phyloP scores from a whole-genome alignment of 53 echinoderm and acorn worm species.

The Holothuria scabra region DNA sequence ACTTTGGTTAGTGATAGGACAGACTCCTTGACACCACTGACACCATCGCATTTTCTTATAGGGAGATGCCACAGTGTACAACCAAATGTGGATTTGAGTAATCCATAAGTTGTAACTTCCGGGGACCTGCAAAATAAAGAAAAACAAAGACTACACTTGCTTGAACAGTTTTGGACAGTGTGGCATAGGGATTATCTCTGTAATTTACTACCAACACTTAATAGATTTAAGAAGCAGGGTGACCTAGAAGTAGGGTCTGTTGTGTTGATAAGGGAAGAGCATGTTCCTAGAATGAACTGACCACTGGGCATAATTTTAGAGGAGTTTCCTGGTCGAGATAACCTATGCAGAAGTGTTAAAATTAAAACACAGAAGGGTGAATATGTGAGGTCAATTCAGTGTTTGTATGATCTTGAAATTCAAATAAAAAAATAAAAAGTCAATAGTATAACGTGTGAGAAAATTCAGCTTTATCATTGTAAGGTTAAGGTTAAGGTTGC shows the following conservation, averaged over 20 bases:
- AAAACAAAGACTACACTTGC: background rate
- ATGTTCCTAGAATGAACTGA: constrained; percentile 27
- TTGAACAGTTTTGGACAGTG: constrained; percentile 13
- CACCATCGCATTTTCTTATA: background rate
- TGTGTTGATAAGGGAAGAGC: constrained; percentile 9
- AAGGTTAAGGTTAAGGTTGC: background rate
- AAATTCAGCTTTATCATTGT: too few species aligned
- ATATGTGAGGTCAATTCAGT: background rate
- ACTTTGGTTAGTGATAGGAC: background rate
- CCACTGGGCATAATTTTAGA: constrained; percentile 8
- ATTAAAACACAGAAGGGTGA: background rate
- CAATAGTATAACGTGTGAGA: too few species aligned
- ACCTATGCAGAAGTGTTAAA: background rate
- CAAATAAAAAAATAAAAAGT: background rate
- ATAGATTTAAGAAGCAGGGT: background rate
- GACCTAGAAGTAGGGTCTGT: constrained; percentile 10
- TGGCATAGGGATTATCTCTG: constrained; percentile 35
- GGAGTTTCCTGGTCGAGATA: constrained; percentile 4
- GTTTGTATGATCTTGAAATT: background rate
- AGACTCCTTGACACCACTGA: background rate
- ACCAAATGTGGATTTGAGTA: background rate
- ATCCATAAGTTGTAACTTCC: background rate
- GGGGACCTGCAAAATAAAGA: constrained; percentile 7
- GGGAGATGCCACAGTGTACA: background rate
- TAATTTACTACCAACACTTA: background rate